Percentiles rank a stretch among this genome's conserved stretches.
Evolutionary conservation across 2,797 vertebrate genomes (phyloP).

Genomic region (Enteromius paludinosus): DNA sequence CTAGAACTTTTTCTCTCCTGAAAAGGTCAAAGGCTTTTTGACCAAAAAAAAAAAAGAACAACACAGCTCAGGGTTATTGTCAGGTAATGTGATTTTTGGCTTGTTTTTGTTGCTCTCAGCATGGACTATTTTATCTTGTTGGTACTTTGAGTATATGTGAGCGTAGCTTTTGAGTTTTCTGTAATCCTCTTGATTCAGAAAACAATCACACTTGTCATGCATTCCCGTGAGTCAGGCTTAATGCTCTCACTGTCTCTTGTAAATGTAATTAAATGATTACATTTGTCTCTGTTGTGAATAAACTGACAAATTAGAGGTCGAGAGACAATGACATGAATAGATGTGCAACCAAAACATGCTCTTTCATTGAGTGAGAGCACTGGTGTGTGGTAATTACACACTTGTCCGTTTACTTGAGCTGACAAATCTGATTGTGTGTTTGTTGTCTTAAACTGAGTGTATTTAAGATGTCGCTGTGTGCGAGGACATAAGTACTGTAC

Average conservation of each 20-base stretch:
- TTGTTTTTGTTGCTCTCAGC: slow-evolving; percentile 7
- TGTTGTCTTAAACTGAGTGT: slow-evolving; percentile 33
- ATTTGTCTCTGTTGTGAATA: slow-evolving; percentile 45
- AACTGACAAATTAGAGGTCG: slow-evolving; percentile 46
- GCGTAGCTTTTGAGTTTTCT: slow-evolving; percentile 18
- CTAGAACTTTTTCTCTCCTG: slow-evolving; percentile 3
- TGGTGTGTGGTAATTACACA: slow-evolving; percentile 38
- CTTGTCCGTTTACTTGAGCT: slow-evolving; percentile 44
- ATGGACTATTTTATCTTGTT: slow-evolving; percentile 24
- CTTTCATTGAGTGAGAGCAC: slow-evolving; percentile 31
- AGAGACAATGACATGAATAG: slow-evolving; percentile 44
- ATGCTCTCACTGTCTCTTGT: slow-evolving; percentile 38
- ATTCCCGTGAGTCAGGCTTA: slow-evolving; percentile 27
- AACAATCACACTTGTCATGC: slow-evolving; percentile 44
- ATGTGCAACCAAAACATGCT: slow-evolving; percentile 43
- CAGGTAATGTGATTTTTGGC: not conserved
- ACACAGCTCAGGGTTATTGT: not conserved
- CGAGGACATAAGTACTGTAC: slow-evolving; percentile 5
- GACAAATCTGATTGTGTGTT: slow-evolving; percentile 30
- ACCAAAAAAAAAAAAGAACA: not conserved
- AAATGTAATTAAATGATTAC: slow-evolving; percentile 41
- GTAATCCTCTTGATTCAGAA: slow-evolving; percentile 41
- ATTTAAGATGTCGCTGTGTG: slow-evolving; percentile 9
- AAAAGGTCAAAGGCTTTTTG: slow-evolving; percentile 39
- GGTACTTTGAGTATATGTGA: slow-evolving; percentile 32